These are phyloP conservation scores for Octodon degus DNA, from an alignment of 2,113 vertebrate genomes.

Conservation along the genomic window DNA sequence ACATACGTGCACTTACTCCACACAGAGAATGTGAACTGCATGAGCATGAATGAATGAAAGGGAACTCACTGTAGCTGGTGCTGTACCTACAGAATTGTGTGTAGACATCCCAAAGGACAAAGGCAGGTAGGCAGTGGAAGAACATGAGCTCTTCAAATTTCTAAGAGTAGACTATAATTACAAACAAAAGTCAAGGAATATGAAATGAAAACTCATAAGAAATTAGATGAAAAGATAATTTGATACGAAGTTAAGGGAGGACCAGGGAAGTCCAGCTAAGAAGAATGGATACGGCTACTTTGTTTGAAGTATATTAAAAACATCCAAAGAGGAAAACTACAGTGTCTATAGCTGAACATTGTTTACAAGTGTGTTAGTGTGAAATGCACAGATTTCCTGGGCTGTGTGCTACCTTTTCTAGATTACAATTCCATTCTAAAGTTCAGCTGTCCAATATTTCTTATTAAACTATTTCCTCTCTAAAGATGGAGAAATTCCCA, in stretches of 20 bases:
- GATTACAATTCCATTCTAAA: slow-evolving; percentile 54
- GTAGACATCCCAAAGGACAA: fast-evolving
- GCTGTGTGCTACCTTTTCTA: neutral
- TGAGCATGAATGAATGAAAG: neutral
- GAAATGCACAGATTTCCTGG: slow-evolving; percentile 54
- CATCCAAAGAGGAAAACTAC: neutral
- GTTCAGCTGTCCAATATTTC: neutral
- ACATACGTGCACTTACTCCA: neutral
- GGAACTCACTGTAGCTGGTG: neutral
- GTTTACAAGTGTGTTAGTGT: slow-evolving; percentile 33
- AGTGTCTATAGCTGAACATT: slow-evolving; percentile 23
- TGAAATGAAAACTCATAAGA: neutral
- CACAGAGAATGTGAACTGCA: neutral
- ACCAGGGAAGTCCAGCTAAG: neutral
- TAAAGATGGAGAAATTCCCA: slow-evolving; percentile 56
- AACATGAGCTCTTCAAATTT: neutral
- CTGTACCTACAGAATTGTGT: neutral
- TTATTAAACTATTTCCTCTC: slow-evolving; percentile 32
- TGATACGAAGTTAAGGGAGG: neutral
- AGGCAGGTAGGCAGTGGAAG: neutral
- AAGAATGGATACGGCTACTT: neutral
- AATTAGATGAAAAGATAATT: neutral
- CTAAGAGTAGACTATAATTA: neutral
- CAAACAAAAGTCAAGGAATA: neutral
- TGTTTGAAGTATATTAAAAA: neutral